These are phyloP conservation scores for Apeltes quadracus DNA, from an alignment of 2,113 vertebrate genomes.

Conservation along the genomic window DNA sequence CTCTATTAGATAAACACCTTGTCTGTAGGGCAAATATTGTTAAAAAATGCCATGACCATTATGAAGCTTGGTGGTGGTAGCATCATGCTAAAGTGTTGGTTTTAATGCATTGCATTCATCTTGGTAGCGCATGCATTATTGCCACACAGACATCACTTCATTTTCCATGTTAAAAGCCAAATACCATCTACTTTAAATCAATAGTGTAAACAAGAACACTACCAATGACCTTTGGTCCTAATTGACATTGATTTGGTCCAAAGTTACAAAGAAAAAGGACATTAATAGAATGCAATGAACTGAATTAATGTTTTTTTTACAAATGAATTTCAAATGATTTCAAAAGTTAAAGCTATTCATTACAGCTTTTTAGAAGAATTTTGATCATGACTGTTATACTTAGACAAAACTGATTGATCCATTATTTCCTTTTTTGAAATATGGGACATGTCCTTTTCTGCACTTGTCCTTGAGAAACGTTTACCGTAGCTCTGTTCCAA, in stretches of 20 bases:
- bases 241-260: not conserved
- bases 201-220: not conserved
- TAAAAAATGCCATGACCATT: not conserved
- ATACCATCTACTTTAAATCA: constrained; percentile 22
- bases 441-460: not conserved
- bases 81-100: not conserved
- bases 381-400: constrained; percentile 22
- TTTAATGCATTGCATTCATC: not conserved
- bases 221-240: not conserved
- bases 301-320: not conserved
- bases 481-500: constrained; percentile 90
- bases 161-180: not conserved
- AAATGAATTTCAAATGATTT: constrained; percentile 30
- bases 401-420: constrained; percentile 28
- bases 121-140: not conserved
- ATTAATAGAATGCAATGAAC: not conserved
- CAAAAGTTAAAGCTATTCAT: constrained; percentile 20
- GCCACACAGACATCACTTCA: not conserved
- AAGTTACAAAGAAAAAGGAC: not conserved
- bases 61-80: not conserved
- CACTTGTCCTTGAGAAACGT: constrained; percentile 63
- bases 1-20: not conserved
- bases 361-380: constrained; percentile 16
- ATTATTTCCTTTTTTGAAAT: constrained; percentile 13
- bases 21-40: not conserved